Base-by-base conservation (phyloP, 92 coral and sea anemone genomes). In the Porites lobata region DNA sequence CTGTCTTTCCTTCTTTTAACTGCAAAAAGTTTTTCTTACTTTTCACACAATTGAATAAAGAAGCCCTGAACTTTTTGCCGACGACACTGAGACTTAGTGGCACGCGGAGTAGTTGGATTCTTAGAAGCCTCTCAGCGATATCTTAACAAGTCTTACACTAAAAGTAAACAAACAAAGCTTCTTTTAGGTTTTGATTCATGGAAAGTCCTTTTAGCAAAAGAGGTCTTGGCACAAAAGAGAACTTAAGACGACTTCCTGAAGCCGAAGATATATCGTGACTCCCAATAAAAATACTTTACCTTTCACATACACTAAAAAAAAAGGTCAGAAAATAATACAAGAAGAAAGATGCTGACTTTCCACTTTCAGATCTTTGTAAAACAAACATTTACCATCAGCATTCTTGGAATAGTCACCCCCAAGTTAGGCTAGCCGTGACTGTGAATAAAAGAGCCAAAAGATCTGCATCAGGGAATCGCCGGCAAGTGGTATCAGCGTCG, bases 91-190 rank as follows among this genome's bases (percentile, higher is more conserved):
- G 61, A 56, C 61, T 56, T 3, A 56, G 61, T 8, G 61, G 61
- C 61, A 38, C 47, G 47, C 5, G 47, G 47, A 38, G 47, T 38
- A 38, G 32, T 29, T 38, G 47, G 13, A 5, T n/a, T 61, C 63
- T 11, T 15, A 58, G 17, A 11, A 58, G 14, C 17, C 17, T 58
- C 6, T 8, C 17, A 58, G 63, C 63, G 63, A 11, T 58, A 58
- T 76, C 66, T 24, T 50, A 76, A 24, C 17, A 54, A 17, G 53
- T 84, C 22, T 73, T 24, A 73, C 63, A 20, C 50, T 80, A 74
- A 38, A 32, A 74, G 87, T 64, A 84, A 84, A 84, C 57, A 84
- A 15, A 73, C 87, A 59, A 69, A 71, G 69, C 51, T 65, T 19
- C 80, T 22, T 73, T 73, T 73, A 83, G 13, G 66, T 8, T 20